Conservation (phyloP, 2,797 vertebrate genomes). For the Acrocephalus scirpaceus region DNA sequence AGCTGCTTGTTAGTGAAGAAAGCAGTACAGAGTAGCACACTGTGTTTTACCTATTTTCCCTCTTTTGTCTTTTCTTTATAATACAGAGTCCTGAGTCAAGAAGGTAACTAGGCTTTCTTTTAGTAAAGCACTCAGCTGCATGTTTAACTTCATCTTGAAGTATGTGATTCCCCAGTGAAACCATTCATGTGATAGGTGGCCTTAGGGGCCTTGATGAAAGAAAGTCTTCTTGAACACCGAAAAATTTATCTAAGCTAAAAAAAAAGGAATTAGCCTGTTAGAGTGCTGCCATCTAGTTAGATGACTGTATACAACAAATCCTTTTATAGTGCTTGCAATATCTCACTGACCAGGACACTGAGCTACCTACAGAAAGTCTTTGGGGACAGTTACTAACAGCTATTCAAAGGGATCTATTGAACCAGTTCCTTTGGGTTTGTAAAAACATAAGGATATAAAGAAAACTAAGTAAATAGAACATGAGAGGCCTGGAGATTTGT, state of each 20-base stretch:
- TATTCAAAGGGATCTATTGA: not conserved
- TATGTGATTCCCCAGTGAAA: not conserved
- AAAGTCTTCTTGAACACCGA: not conserved
- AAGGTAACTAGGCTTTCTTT: not conserved
- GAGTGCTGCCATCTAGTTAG: constrained; percentile 76
- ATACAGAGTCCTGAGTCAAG: not conserved
- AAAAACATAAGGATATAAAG: not conserved
- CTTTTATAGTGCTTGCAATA: constrained; percentile 20
- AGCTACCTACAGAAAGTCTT: not conserved
- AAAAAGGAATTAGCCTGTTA: constrained; percentile 38
- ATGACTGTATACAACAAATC: constrained; percentile 61
- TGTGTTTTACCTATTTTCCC: not conserved
- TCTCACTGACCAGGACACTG: not conserved
- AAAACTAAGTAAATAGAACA: not conserved
- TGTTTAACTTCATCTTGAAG: not conserved
- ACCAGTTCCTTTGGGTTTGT: not conserved
- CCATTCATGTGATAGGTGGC: not conserved
- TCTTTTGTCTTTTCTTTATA: not conserved
- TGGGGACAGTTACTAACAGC: not conserved
- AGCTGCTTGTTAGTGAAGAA: not conserved
- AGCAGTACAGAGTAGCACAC: not conserved
- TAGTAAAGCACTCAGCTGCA: not conserved
- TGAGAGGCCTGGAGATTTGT: not conserved
- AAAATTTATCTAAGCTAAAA: constrained; percentile 24
- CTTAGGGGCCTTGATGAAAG: not conserved